Conservation (phyloP, 1,140 invertebrate genomes). For the Wasmannia auropunctata region DNA sequence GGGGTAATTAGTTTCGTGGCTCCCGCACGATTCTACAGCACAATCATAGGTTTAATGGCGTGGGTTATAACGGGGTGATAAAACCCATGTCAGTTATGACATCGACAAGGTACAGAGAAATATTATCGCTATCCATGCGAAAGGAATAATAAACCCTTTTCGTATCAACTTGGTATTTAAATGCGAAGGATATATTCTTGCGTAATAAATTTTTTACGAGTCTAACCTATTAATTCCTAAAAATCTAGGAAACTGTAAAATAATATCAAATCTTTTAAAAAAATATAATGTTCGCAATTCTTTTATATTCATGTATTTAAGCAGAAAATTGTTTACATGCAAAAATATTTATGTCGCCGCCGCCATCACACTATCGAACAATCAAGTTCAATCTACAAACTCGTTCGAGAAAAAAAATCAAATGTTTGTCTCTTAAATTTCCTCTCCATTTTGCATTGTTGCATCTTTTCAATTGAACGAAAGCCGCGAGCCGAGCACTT, state of each 20-base stretch:
- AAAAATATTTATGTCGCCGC: not conserved
- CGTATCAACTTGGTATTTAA: not conserved
- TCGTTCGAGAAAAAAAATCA: not conserved
- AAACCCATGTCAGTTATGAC: not conserved
- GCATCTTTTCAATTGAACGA: not conserved
- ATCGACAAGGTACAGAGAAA: not conserved
- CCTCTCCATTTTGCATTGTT: not conserved
- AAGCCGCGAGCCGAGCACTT: not conserved
- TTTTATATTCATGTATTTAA: not conserved
- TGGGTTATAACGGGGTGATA: constrained; percentile 21
- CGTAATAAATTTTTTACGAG: not conserved
- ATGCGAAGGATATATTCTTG: not conserved
- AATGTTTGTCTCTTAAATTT: not conserved
- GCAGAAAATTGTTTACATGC: not conserved
- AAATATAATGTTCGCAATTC: not conserved
- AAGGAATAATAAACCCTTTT: not conserved
- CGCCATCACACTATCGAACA: not conserved
- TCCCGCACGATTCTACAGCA: not conserved
- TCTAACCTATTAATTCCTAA: not conserved
- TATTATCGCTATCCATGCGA: not conserved
- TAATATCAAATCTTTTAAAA: not conserved
- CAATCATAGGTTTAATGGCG: not conserved
- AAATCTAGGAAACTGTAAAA: not conserved
- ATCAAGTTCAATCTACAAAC: not conserved
- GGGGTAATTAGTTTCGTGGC: constrained; percentile 8